A percentile compares a stretch with the other conserved stretches of the same genome.
Evolutionary conservation across 2,888 invertebrate genomes (phyloP).

Genomic region (Tinea trinotella): DNA sequence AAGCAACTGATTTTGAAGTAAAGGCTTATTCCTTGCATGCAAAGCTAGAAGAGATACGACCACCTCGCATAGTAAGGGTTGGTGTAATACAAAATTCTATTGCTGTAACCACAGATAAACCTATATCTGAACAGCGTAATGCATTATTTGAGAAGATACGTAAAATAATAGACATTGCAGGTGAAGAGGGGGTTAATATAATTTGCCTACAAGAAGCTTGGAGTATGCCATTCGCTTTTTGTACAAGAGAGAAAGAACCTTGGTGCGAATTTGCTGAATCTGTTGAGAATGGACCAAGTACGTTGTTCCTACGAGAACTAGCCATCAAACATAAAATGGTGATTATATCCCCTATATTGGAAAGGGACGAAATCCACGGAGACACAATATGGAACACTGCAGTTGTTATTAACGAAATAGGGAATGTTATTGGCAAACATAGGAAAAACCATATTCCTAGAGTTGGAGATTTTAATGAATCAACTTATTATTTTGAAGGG

Average conservation of each 20-base stretch:
- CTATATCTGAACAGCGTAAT: conserved; percentile 82
- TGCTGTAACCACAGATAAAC: conserved; percentile 80
- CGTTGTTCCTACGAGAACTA: conserved; percentile 81
- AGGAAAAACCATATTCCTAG: conserved; percentile 99
- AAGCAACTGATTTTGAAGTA: conserved; percentile 78
- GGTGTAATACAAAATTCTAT: conserved; percentile 92
- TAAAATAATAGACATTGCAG: conserved; percentile 84
- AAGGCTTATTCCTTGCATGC: conserved; percentile 81
- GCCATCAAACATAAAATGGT: conserved; percentile 91
- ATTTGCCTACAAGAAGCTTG: conserved; percentile 97
- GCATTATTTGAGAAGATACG: conserved; percentile 83
- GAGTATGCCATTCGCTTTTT: conserved; percentile 99
- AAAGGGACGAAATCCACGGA: conserved; percentile 88
- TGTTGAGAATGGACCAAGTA: conserved; percentile 88
- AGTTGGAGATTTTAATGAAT: conserved; percentile 98
- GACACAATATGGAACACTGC: conserved; percentile 97
- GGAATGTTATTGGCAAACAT: conserved; percentile 92
- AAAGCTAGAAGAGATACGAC: conserved; percentile 78
- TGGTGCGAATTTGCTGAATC: conserved; percentile 99
- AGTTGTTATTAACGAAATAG: conserved; percentile 91
- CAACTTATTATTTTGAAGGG: conserved; percentile 97
- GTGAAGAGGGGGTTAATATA: conserved; percentile 85
- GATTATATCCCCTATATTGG: conserved; percentile 94
- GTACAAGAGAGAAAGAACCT: conserved; percentile 95
- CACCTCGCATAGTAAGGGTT: conserved; percentile 81